Evolutionary conservation across 2,888 invertebrate species (phyloP).

Genomic region (Lasioglossum pauxillum): DNA sequence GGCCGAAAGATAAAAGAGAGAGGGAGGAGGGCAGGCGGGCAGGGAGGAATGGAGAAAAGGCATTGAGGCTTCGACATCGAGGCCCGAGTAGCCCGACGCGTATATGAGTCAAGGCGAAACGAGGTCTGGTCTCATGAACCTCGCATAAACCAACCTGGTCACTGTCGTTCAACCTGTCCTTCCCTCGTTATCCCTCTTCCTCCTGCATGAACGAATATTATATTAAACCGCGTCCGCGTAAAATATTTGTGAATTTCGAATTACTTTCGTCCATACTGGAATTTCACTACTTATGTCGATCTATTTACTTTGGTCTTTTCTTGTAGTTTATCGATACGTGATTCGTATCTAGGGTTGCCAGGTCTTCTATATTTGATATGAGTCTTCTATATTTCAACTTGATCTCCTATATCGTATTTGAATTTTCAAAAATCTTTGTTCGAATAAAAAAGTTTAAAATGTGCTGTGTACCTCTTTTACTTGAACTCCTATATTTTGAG

Average conservation of each 20-base stretch:
- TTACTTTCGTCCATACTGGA: slow-evolving; percentile 19
- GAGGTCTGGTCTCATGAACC: slow-evolving; percentile 68
- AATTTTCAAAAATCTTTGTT: no score
- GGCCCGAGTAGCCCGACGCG: slow-evolving; percentile 33
- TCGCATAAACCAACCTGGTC: slow-evolving; percentile 56
- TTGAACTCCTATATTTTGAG: no score
- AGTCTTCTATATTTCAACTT: no score
- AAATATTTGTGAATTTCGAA: slow-evolving; percentile 60
- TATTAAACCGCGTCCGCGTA: slow-evolving; percentile 38
- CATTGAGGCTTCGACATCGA: slow-evolving; percentile 52
- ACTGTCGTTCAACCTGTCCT: slow-evolving; percentile 23
- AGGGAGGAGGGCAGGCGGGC: neutral
- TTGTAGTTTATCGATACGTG: neutral
- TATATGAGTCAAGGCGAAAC: slow-evolving; percentile 63
- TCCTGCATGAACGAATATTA: slow-evolving; percentile 31
- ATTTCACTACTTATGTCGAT: neutral
- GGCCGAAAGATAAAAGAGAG: slow-evolving; percentile 9
- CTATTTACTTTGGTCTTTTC: slow-evolving; percentile 3
- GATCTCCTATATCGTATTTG: no score
- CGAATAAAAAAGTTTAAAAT: no score
- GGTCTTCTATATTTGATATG: no score
- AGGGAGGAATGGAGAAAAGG: slow-evolving; percentile 35
- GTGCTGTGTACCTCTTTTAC: no score
- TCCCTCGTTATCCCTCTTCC: slow-evolving; percentile 31
- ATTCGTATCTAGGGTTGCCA: no score